A percentile compares a stretch with the other conserved stretches of the same genome.
Evolutionary conservation across 2,888 invertebrate species (phyloP).

Genomic region (Syritta pipiens): DNA sequence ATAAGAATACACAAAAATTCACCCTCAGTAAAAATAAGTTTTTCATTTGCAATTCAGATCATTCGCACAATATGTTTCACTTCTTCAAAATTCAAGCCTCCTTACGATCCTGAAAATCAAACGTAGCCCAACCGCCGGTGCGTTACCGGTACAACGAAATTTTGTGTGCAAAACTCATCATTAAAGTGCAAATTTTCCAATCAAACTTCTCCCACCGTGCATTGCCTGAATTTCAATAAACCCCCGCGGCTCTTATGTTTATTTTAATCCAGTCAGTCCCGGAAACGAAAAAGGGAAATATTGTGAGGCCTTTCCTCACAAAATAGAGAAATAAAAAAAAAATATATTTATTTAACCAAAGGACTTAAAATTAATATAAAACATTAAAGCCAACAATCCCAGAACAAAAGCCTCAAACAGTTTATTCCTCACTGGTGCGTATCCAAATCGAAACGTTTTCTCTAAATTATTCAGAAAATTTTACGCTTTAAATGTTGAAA

Average conservation of each 20-base stretch:
- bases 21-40: too few relatives aligned
- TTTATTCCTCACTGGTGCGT: not conserved
- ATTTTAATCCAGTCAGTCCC: constrained; percentile 23
- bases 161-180: constrained; percentile 37
- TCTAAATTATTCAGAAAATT: constrained; percentile 56
- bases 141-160: not conserved
- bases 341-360: not conserved
- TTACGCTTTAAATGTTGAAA: constrained; percentile 58
- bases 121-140: too few relatives aligned
- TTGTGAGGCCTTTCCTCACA: too few relatives aligned
- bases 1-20: too few relatives aligned
- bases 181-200: constrained; percentile 67
- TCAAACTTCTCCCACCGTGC: constrained; percentile 40
- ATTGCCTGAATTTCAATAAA: constrained; percentile 42
- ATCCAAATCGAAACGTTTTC: constrained; percentile 45
- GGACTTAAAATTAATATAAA: constrained; percentile 7
- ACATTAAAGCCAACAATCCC: not conserved
- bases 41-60: constrained; percentile 28
- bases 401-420: not conserved
- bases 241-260: not conserved
- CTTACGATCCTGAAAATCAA: too few relatives aligned
- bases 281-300: not conserved
- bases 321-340: constrained; percentile 14
- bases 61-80: too few relatives aligned
- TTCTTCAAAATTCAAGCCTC: not conserved